phyloP scores from a whole-genome alignment of 2,113 vertebrate species.

The Herpetotheres cachinnans region DNA sequence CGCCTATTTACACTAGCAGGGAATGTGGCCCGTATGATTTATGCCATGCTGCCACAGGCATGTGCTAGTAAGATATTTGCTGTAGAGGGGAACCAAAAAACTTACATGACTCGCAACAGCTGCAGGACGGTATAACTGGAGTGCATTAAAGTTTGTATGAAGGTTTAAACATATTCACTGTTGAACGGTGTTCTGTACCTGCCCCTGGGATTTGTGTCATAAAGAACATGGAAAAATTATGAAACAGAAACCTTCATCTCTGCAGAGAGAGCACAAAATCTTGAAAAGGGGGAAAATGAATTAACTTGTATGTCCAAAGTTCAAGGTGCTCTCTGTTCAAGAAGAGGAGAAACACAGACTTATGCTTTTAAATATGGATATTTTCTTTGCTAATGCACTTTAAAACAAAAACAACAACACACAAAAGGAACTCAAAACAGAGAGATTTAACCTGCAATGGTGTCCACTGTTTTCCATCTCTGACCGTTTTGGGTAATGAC shows the following conservation, averaged over 20 bases:
- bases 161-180: neutral
- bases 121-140: neutral
- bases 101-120: neutral
- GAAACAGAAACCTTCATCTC: neutral
- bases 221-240: neutral
- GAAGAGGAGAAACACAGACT: neutral
- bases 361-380: neutral
- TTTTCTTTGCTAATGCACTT: neutral
- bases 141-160: neutral
- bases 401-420: too few relatives aligned
- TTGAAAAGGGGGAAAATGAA: neutral
- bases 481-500: constrained; percentile 19
- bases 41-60: neutral
- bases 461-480: neutral
- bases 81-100: neutral
- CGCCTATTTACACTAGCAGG: neutral
- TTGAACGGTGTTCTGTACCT: neutral
- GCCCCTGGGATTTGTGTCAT: neutral
- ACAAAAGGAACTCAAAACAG: neutral
- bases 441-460: neutral
- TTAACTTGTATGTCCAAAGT: neutral
- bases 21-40: neutral
- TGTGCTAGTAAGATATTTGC: neutral
- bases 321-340: neutral
- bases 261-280: neutral